Conservation (phyloP, 2,113 vertebrate genomes). For the Misgurnus anguillicaudatus region DNA sequence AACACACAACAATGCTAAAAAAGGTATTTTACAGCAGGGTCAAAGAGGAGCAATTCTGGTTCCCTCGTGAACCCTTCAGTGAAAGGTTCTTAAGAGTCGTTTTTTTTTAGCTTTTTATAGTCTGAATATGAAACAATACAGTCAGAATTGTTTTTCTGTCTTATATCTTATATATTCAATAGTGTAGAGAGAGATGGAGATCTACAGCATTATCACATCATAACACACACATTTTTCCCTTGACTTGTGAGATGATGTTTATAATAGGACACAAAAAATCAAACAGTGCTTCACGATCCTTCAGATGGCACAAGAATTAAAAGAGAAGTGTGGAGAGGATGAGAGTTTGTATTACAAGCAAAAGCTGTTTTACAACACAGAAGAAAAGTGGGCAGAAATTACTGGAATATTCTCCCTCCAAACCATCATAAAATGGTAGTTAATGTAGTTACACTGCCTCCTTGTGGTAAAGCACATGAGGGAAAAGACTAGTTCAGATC, state of each 20-base stretch:
- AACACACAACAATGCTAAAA: not conserved
- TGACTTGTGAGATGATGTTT: not conserved
- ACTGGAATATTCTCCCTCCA: constrained; percentile 18
- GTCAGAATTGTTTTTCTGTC: too few relatives aligned
- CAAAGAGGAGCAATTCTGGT: too few relatives aligned
- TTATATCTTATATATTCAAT: too few relatives aligned
- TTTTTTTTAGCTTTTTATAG: too few relatives aligned
- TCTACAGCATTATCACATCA: not conserved
- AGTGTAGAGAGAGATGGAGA: too few relatives aligned
- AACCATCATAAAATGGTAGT: not conserved
- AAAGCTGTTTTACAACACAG: not conserved
- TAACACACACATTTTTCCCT: not conserved
- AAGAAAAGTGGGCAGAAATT: not conserved
- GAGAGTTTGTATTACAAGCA: not conserved
- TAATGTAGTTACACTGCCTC: constrained; percentile 50
- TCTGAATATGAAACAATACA: too few relatives aligned
- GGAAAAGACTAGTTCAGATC: too few relatives aligned
- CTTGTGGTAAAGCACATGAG: not conserved
- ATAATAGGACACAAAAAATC: not conserved
- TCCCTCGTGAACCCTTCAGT: too few relatives aligned
- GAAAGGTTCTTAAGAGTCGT: too few relatives aligned
- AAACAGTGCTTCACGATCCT: not conserved
- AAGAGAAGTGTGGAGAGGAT: not conserved
- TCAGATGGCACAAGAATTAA: not conserved
- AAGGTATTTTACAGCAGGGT: too few relatives aligned